Evolutionary conservation across 2,113 vertebrate species (phyloP).

Genomic region (Nerophis ophidion): DNA sequence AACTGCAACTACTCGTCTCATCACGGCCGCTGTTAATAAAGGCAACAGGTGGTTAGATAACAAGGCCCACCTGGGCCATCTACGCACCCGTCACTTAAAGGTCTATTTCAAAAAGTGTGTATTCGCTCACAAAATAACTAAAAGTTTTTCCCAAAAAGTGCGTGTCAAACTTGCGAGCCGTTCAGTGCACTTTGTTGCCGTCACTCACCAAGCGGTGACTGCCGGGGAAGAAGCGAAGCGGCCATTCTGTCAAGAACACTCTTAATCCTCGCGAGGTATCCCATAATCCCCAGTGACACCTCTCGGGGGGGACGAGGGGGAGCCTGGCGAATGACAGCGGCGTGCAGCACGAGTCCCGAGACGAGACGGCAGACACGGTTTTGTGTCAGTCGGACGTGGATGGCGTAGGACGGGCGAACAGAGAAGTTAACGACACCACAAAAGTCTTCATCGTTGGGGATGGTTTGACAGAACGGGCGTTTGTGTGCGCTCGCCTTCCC

Average conservation of each 20-base stretch:
- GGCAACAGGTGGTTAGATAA: no score
- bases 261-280: conserved; percentile 56
- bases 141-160: neutral
- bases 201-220: neutral
- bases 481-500: neutral
- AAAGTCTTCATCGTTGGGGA: neutral
- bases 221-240: conserved; percentile 25
- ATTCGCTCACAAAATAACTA: no score
- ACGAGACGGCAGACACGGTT: neutral
- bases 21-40: no score
- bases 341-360: conserved; percentile 9
- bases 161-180: neutral
- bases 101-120: no score
- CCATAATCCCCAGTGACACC: conserved; percentile 66
- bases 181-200: neutral
- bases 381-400: neutral
- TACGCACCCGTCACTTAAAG: no score
- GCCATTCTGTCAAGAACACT: conserved; percentile 58
- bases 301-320: conserved; percentile 35
- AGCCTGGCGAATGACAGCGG: conserved; percentile 45
- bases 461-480: neutral
- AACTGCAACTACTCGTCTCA: no score
- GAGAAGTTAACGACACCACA: neutral
- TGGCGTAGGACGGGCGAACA: conserved; percentile 36
- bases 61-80: no score